A percentile compares a stretch with the other conserved stretches of the same genome.
phyloP scores from a whole-genome alignment of 1,140 invertebrate genomes.

The Yoshiicerus persimilis region DNA sequence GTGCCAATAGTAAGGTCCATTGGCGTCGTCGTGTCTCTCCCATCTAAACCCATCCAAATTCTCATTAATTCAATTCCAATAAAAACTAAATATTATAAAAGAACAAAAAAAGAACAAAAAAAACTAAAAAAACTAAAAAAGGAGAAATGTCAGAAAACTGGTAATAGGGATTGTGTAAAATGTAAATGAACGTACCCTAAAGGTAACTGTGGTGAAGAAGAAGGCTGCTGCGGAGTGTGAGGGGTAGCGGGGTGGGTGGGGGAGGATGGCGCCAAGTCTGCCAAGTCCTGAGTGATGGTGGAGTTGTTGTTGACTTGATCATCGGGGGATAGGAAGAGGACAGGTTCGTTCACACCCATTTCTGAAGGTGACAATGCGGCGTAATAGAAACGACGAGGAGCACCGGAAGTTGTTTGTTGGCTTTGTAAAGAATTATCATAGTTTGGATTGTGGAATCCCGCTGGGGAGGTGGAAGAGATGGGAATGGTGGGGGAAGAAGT shows the following conservation, averaged over 20 bases:
- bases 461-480: neutral
- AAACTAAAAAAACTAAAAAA: too few relatives aligned
- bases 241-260: neutral
- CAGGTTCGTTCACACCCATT: slow-evolving; percentile 48
- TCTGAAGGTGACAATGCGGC: slow-evolving; percentile 44
- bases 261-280: neutral
- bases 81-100: neutral
- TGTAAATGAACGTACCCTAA: neutral
- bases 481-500: neutral
- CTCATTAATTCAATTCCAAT: neutral
- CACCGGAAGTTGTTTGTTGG: slow-evolving; percentile 29
- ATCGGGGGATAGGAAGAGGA: slow-evolving; percentile 47
- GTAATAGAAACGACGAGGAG: slow-evolving; percentile 48
- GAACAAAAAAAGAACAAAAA: neutral
- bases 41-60: slow-evolving; percentile 61
- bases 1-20: slow-evolving; percentile 59
- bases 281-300: neutral
- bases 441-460: slow-evolving; percentile 44
- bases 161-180: too few relatives aligned
- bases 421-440: slow-evolving; percentile 40
- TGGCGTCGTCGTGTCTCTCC: slow-evolving; percentile 87
- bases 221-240: slow-evolving; percentile 59
- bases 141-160: too few relatives aligned
- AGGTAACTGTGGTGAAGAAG: neutral
- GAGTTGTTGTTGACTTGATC: slow-evolving; percentile 39